Base-by-base conservation (phyloP, 2,888 invertebrate genomes). In the Coenonympha glycerion region DNA sequence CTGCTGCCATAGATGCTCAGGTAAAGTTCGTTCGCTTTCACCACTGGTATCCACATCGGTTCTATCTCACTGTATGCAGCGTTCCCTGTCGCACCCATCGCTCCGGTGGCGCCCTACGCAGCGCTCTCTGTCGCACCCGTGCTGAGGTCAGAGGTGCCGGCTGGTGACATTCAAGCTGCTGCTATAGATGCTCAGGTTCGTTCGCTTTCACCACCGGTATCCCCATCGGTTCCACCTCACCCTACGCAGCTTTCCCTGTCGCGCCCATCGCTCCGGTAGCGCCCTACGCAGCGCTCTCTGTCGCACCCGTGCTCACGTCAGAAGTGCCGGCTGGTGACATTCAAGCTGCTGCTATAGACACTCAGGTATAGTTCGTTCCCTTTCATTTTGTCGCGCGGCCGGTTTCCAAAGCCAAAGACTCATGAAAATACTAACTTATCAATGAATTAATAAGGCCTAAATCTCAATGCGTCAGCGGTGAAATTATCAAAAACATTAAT, bases 111-210 rank as follows among this genome's bases (percentile, higher is more conserved):
- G 19, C 85, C 86, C 0, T 76, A 48, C n/a, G 40, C 48, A 6
- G 41, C 45, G 0, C 13, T 37, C 2, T 18, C 34, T 3, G 34
- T 34, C 3, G 34, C 34, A 72, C 81, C 1, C 62, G 30, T 13
- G 30, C 3, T 30, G 4, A 13, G 30, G 30, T 6, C 39, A 2
- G 15, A 39, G 15, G 15, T 84, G 15, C 69, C 76, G 0, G 64
- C 82, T 2, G 86, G 81, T 3, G 86, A 87, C 60, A 54, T 83
- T 4, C 79, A 86, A 53, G 86, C 79, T 1, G 86, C 85, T 1
- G 74, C 68, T 28, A 86, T 85, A 18, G 69, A 86, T 46, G 80
- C 83, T 3, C 76, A 79, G 59, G 75, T 76, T n/a, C n/a, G n/a
- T n/a, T n/a, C n/a, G n/a, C n/a, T n/a, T n/a, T n/a, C n/a, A n/a